Percentiles rank a stretch among this genome's conserved stretches.
These are phyloP conservation scores for Dinocampus coccinellae DNA, from an alignment of 2,888 invertebrate species.

Conservation along the genomic window DNA sequence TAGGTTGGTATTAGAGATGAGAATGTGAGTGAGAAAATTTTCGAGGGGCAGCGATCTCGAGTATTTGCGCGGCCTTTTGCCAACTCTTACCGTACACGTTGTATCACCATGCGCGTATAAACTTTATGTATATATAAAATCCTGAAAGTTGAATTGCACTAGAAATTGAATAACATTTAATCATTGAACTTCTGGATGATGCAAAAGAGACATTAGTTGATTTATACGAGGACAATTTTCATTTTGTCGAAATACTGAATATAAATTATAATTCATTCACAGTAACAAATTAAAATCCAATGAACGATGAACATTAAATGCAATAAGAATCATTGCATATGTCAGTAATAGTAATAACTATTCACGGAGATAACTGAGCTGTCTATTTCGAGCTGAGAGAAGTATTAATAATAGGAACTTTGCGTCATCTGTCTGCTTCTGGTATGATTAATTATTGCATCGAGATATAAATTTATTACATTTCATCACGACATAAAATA, in stretches of 20 bases:
- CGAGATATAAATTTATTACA: neutral
- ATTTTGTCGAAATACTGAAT: no score
- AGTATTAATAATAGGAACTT: constrained; percentile 64
- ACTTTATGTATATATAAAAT: neutral
- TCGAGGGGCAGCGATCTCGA: constrained; percentile 61
- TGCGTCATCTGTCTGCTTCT: constrained; percentile 51
- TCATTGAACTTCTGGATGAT: neutral
- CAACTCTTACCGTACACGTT: constrained; percentile 61
- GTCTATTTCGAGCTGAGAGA: constrained; percentile 64
- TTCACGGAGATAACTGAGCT: constrained; percentile 64
- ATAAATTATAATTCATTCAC: neutral
- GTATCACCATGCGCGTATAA: constrained; percentile 42
- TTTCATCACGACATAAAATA: neutral
- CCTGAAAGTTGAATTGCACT: neutral
- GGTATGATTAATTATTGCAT: constrained; percentile 30
- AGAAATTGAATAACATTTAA: neutral
- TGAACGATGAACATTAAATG: neutral
- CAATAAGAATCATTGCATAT: constrained; percentile 39
- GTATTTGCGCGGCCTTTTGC: constrained; percentile 59
- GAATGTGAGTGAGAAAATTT: constrained; percentile 56
- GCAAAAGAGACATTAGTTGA: no score
- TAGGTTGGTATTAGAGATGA: constrained; percentile 19
- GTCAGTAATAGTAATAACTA: constrained; percentile 64
- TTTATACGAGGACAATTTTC: no score
- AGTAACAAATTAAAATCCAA: neutral